Conservation (phyloP, 2,888 invertebrate species). For the Strigamia crassipes region DNA sequence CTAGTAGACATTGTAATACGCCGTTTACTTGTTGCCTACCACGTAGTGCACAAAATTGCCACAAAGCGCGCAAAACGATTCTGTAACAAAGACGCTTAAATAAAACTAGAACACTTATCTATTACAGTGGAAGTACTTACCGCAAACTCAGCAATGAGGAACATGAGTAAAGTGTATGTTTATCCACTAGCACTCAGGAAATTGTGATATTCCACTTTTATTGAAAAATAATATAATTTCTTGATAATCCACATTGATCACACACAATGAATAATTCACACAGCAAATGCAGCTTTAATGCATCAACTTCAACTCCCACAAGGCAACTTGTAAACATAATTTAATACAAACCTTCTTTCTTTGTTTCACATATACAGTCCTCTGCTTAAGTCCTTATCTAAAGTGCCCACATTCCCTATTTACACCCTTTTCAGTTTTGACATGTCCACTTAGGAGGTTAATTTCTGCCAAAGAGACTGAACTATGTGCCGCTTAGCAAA, state of each 20-base stretch:
- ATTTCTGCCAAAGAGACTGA: not conserved
- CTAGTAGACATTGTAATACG: too few relatives aligned
- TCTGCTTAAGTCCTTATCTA: conserved; percentile 11
- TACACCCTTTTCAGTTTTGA: conserved; percentile 13
- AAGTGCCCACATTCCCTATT: conserved; percentile 5
- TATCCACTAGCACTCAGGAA: too few relatives aligned
- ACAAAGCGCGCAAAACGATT: too few relatives aligned
- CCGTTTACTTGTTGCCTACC: too few relatives aligned
- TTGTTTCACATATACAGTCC: not conserved
- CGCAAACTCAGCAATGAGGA: too few relatives aligned
- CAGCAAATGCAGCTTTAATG: not conserved
- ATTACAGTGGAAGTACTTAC: too few relatives aligned
- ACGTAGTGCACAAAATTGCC: too few relatives aligned
- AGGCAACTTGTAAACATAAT: not conserved
- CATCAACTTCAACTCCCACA: not conserved
- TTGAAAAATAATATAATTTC: too few relatives aligned
- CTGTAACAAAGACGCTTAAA: too few relatives aligned
- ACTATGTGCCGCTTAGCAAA: not conserved
- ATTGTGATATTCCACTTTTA: too few relatives aligned
- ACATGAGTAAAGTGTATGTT: too few relatives aligned
- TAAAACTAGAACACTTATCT: too few relatives aligned
- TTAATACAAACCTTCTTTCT: not conserved
- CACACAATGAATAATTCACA: not conserved
- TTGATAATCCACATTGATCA: not conserved
- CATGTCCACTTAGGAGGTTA: conserved; percentile 26